phyloP scores from a whole-genome alignment of 2,797 vertebrate species.

The Ptychadena robeensis region DNA sequence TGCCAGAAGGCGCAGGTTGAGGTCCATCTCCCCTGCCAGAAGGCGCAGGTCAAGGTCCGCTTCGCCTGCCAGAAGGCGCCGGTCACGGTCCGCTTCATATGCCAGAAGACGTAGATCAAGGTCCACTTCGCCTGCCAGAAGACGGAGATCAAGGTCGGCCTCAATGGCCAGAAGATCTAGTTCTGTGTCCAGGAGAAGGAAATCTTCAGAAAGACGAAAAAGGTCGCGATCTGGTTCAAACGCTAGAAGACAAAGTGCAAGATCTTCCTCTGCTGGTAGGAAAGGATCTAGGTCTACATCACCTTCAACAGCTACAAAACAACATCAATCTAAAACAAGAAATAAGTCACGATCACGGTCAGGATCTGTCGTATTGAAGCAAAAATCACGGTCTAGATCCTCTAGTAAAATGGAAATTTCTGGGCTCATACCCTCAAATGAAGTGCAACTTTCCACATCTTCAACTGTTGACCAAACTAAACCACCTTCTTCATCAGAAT shows the following conservation, averaged over 20 bases:
- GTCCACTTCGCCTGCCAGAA: not conserved
- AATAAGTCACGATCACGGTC: constrained; percentile 5
- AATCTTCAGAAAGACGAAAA: not conserved
- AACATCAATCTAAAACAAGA: not conserved
- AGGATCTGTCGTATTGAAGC: constrained; percentile 50
- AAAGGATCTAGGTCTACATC: constrained; percentile 9
- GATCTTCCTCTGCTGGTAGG: not conserved
- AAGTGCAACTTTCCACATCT: not conserved
- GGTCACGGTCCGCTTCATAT: constrained; percentile 75
- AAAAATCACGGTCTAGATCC: not conserved
- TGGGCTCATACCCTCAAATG: not conserved
- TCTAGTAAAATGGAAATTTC: not conserved
- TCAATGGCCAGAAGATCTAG: constrained; percentile 70
- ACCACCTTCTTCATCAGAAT: not conserved
- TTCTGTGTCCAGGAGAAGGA: constrained; percentile 59
- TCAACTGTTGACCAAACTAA: not conserved
- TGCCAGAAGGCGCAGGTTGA: constrained; percentile 50
- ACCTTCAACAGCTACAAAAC: not conserved
- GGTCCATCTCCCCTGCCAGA: not conserved
- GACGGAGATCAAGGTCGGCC: constrained; percentile 72
- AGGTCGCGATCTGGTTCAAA: not conserved
- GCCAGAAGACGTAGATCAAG: constrained; percentile 69
- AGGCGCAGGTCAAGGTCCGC: not conserved
- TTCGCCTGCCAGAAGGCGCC: constrained; percentile 57
- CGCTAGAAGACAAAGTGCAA: constrained; percentile 47